Evolutionary conservation across 2,797 vertebrate genomes (phyloP), one percentile per base, ranked within the genome.

Genomic region (Kryptolebias ocellatus): DNA sequence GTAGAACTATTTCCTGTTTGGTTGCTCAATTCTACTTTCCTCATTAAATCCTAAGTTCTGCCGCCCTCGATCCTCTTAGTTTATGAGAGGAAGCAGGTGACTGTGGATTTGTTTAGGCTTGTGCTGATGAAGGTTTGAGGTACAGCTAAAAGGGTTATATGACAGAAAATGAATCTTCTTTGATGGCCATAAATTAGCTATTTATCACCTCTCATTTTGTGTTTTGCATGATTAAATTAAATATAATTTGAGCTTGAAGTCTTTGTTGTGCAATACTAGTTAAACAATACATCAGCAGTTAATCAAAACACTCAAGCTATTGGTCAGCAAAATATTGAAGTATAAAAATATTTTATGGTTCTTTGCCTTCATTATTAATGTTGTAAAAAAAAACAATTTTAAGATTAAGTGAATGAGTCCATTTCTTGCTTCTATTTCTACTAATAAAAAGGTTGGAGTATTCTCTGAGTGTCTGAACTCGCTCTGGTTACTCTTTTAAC

Each of bases 81-180:
- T 77, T 65, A 56, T 52, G 59, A 72, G 76, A 63, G 71, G 67
- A 64, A 27, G 68, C 86, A 82, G 80, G 82, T 87, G 84, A 86
- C 78, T 70, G 52, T 37, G 56, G 47, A n/a, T 17, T 71, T 63
- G 61, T 60, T 68, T 49, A 50, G 34, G 29, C 51, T 9, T 60
- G 66, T 18, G 8, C 53, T 54, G 18, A 45, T 55, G 42, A 64
- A 34, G 39, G 28, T 37, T 51, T 31, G 20, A 44, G 12, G 49
- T 47, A 12, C 24, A n/a, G 39, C 29, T 54, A 3, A 28, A 47
- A 60, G 17, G 51, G 27, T 7, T 44, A 24, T 1, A 8, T 12
- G 18, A 37, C 20, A 70, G 37, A 16, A 61, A 49, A 62, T 44
- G 17, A 20, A 52, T 39, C 5, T 27, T 52, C 44, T 34, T 0